Conservation (phyloP, 2,888 invertebrate genomes). For the Dermolepida albohirtum region DNA sequence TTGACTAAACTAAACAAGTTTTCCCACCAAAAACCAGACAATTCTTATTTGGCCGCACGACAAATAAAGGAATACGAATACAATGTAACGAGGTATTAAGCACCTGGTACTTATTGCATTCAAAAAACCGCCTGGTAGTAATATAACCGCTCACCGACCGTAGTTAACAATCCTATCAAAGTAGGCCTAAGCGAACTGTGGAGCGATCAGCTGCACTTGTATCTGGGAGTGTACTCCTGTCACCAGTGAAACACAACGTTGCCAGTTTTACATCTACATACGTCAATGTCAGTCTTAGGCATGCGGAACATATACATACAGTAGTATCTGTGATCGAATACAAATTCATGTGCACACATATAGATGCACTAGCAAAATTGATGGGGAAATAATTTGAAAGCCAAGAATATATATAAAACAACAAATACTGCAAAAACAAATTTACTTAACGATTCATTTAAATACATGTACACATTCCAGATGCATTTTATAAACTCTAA, state of each 20-base stretch:
- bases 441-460: too few relatives aligned
- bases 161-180: constrained; percentile 29
- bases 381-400: too few relatives aligned
- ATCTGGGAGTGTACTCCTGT: constrained; percentile 56
- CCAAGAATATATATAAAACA: too few relatives aligned
- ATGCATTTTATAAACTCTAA: too few relatives aligned
- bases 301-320: constrained; percentile 49
- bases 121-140: neutral
- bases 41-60: neutral
- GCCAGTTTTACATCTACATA: constrained; percentile 53
- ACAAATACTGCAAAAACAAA: too few relatives aligned
- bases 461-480: too few relatives aligned
- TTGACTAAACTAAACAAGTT: neutral
- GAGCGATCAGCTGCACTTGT: constrained; percentile 50
- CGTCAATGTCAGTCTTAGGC: constrained; percentile 55
- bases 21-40: constrained; percentile 3
- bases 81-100: constrained; percentile 10
- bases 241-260: constrained; percentile 57
- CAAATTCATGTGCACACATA: neutral
- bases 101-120: constrained; percentile 23
- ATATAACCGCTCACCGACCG: constrained; percentile 7
- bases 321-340: constrained; percentile 5
- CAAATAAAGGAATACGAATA: constrained; percentile 1
- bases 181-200: constrained; percentile 23
- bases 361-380: neutral